These are phyloP conservation scores for Spinibarbus caldwelli DNA, from an alignment of 2,797 vertebrate genomes.

Conservation along the genomic window DNA sequence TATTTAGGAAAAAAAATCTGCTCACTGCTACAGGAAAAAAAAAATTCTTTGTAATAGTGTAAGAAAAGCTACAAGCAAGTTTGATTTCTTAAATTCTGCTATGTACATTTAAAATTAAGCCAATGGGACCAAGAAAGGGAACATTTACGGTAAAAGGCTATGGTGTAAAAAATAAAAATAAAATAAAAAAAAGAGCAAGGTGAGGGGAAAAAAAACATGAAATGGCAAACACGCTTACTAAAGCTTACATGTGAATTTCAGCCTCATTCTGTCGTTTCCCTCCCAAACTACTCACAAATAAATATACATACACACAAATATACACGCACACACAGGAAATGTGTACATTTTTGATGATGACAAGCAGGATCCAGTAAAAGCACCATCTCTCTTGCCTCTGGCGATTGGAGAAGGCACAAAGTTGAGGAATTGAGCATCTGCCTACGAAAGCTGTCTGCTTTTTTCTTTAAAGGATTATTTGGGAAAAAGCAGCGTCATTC, in stretches of 20 bases:
- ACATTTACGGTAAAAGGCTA: constrained; percentile 19
- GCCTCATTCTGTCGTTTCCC: constrained; percentile 1
- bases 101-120: constrained; percentile 53
- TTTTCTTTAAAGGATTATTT: not conserved
- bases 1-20: constrained; percentile 81
- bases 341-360: constrained; percentile 17
- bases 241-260: not conserved
- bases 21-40: constrained; percentile 51
- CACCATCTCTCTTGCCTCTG: constrained; percentile 13
- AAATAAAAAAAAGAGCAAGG: not conserved
- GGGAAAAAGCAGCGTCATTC: not conserved
- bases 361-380: constrained; percentile 3
- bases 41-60: constrained; percentile 56
- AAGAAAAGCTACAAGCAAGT: constrained; percentile 42
- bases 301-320: constrained; percentile 39
- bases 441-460: constrained; percentile 6
- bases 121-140: constrained; percentile 62
- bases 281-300: constrained; percentile 17
- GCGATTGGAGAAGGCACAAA: constrained; percentile 42
- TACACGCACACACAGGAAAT: constrained; percentile 26
- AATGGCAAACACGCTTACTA: not conserved
- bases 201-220: not conserved
- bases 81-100: constrained; percentile 51
- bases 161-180: not conserved
- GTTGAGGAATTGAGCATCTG: not conserved